Base-by-base conservation (phyloP, 1,140 invertebrate genomes). In the Hypsibius dujardini region DNA sequence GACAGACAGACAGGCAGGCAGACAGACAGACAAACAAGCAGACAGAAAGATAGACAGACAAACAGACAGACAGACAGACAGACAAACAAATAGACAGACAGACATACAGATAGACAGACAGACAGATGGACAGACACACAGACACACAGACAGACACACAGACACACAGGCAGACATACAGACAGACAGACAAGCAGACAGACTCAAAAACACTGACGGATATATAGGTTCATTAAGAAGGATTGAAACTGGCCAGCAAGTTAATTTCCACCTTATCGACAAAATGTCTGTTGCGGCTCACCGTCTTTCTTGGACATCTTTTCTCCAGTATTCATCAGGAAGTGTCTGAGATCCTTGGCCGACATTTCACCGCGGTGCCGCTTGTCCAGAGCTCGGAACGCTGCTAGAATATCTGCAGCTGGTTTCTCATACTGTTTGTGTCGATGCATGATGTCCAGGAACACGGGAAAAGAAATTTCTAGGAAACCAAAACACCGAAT, bases 381-480 rank as follows among this genome's bases (percentile, higher is more conserved):
- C 0, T 82, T 80, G 80, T 96, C 92, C 7, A 85, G 87, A 14
- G 91, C 89, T 79, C 84, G 84, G 79, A 97, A 95, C 1, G 92
- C 92, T 72, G 89, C 87, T 40, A 93, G 84, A 72, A 90, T 87
- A 84, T 97, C 92, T 76, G 87, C 87, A 0, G 92, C 89, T 47
- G 92, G 80, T 78, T 92, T 88, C 79, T 97, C 92, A 1, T 86
- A 86, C 77, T 81, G 84, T 77, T 78, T 91, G 79, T 96, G 92
- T 73, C 88, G 84, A 79, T 96, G 90, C 89, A 95, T 91, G 1
- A 94, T 87, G 77, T 95, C 92, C 3, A 97, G 79, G 76, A 97
- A 95, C 76, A 94, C 91, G 1, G 92, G 90, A 81, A 97, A 97
- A 1, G 89, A 88, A 86, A 97, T 91, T 79, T 89, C 70, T 71